Evolutionary conservation across 2,888 invertebrate genomes (phyloP).

Genomic region (Eurytoma adleriae): DNA sequence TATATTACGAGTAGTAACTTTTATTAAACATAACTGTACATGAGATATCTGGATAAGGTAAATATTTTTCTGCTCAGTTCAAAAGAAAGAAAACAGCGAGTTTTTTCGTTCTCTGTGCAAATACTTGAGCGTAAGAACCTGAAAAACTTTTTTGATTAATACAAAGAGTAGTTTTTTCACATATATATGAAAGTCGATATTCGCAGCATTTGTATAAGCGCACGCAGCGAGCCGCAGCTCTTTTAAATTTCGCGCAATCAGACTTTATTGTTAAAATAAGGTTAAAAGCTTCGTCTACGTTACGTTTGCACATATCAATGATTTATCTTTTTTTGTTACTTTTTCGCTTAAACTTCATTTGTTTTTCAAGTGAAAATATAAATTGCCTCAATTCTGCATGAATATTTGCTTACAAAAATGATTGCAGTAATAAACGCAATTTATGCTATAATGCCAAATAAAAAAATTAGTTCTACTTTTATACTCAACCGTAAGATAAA

Average conservation of each 20-base stretch:
- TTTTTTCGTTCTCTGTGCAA: slow-evolving; percentile 30
- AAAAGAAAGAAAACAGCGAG: too few relatives aligned
- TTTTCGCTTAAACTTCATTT: slow-evolving; percentile 23
- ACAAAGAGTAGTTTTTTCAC: slow-evolving; percentile 31
- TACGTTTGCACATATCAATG: slow-evolving; percentile 20
- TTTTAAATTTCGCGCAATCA: slow-evolving; percentile 35
- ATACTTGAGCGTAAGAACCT: slow-evolving; percentile 1
- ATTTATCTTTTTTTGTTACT: background rate
- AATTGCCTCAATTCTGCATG: background rate
- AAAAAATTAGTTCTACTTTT: too few relatives aligned
- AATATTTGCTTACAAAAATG: background rate
- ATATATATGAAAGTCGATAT: slow-evolving; percentile 18
- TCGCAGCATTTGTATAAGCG: slow-evolving; percentile 47
- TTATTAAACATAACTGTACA: too few relatives aligned
- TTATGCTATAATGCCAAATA: too few relatives aligned
- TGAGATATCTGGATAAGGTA: too few relatives aligned
- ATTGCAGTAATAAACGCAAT: too few relatives aligned
- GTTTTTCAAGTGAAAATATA: slow-evolving; percentile 31
- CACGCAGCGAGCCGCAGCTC: slow-evolving; percentile 50
- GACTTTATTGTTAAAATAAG: slow-evolving; percentile 15
- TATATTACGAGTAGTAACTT: too few relatives aligned
- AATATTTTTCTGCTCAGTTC: too few relatives aligned
- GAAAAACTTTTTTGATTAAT: slow-evolving; percentile 16
- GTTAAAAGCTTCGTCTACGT: slow-evolving; percentile 32
- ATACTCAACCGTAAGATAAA: too few relatives aligned